phyloP scores from a whole-genome alignment of 1,140 invertebrate genomes.

The Acyrthosiphon pisum region DNA sequence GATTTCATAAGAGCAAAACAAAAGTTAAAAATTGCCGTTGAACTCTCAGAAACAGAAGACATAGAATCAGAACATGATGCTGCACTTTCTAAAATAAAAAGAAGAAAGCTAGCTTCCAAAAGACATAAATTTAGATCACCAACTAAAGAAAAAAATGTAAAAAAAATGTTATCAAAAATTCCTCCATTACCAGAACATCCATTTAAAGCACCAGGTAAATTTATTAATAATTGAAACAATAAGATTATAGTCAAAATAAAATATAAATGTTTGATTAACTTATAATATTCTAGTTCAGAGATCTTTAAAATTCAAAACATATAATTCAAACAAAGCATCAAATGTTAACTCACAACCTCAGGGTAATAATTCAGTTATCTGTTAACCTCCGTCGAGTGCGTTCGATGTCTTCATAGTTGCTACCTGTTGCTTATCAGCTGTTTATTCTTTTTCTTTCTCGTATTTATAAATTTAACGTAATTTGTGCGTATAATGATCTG shows the following conservation, averaged over 20 bases:
- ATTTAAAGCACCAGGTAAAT: not conserved
- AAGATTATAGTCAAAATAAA: too few species aligned
- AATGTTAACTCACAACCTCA: not conserved
- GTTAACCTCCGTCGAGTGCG: too few species aligned
- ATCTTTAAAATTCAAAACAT: not conserved
- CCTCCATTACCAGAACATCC: not conserved
- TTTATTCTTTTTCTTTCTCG: too few species aligned
- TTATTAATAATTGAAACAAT: not conserved
- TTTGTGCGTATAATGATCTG: conserved; percentile 3
- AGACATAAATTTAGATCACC: not conserved
- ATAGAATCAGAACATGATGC: not conserved
- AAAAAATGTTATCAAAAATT: not conserved
- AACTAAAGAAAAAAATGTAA: not conserved
- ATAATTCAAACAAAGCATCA: not conserved
- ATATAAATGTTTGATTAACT: not conserved
- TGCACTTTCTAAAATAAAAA: not conserved
- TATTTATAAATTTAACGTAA: not conserved
- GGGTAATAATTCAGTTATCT: not conserved
- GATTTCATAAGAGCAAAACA: conserved; percentile 17
- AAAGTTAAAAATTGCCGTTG: not conserved
- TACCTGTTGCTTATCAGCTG: too few species aligned
- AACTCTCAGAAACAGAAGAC: conserved; percentile 19
- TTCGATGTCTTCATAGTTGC: too few species aligned
- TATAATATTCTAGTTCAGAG: not conserved
- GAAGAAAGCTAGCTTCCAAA: not conserved